Evolutionary conservation across 1,140 invertebrate species (phyloP), one percentile per base, ranked within the genome.

Genomic region (Pachypsylla venusta): DNA sequence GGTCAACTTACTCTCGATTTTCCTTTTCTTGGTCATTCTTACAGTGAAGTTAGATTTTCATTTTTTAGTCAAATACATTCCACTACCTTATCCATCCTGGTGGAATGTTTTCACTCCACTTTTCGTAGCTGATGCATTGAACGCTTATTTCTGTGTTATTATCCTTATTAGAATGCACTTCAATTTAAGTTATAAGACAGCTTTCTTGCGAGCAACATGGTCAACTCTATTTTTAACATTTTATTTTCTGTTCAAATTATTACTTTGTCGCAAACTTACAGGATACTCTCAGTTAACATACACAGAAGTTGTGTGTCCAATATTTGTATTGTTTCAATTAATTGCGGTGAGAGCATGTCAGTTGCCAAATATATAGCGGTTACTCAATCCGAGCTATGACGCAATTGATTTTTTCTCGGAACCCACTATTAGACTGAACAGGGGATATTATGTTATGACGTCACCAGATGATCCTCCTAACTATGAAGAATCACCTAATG

Each of bases 71-170:
- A 57, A 24, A 26, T 56, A 42, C 19, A 58, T 24, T 16, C 5
- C 39, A 20, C 70, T 79, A 3, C 69, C 72, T 1, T 67, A 64
- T 48, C 67, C 70, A 63, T 80, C 80, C 59, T 87, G 85, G 84
- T 93, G 89, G 83, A 78, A 81, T 55, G 82, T 93, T 25, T 94
- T 96, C 72, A 81, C 84, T 3, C 92, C 93, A 0, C 72, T 96
- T 24, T 98, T 94, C 75, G 79, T 89, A 20, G 86, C 85, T 62
- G 91, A 97, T 76, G 89, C 86, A 35, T 76, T 94, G 42, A 93
- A 92, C 73, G 83, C 86, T 14, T 97, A 98, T 72, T 95, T 97
- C 71, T 91, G 89, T 69, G 81, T 88, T 14, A 96, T 96, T 65
- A 85, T 96, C 42, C 89, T 93, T 67, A 91, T 97, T 66, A 77